A percentile compares a stretch with the other conserved stretches of the same genome.
Conservation (phyloP, 1,140 invertebrate species). For the Hyles vespertilio region DNA sequence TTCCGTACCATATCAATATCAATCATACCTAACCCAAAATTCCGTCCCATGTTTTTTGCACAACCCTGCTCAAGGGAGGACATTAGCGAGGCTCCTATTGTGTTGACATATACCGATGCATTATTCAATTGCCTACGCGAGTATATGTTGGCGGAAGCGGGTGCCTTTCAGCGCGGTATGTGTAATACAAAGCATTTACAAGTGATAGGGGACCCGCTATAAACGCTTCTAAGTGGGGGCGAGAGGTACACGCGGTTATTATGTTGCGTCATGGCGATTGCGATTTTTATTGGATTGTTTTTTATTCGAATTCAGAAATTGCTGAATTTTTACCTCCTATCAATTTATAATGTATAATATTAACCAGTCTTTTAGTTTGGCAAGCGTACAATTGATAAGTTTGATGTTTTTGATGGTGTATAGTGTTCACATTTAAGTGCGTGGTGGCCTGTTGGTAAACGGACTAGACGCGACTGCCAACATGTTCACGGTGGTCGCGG, state of each 20-base stretch:
- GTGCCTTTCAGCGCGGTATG: constrained; percentile 16
- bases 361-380: too few relatives aligned
- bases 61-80: constrained; percentile 27
- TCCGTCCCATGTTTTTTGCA: constrained; percentile 27
- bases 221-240: constrained; percentile 26
- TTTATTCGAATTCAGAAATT: too few relatives aligned
- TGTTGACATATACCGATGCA: constrained; percentile 32
- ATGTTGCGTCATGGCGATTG: too few relatives aligned
- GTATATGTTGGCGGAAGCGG: constrained; percentile 19
- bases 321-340: too few relatives aligned
- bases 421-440: too few relatives aligned
- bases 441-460: too few relatives aligned
- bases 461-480: too few relatives aligned
- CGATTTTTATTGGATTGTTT: too few relatives aligned
- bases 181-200: constrained; percentile 41
- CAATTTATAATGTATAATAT: too few relatives aligned
- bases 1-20: constrained; percentile 5
- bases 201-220: constrained; percentile 32
- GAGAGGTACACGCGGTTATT: background rate
- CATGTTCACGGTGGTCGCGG: too few relatives aligned
- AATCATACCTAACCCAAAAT: constrained; percentile 17
- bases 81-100: constrained; percentile 23
- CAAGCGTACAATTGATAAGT: too few relatives aligned
- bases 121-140: constrained; percentile 39
- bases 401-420: too few relatives aligned